These are phyloP conservation scores for Sphenodon punctatus DNA, from an alignment of 2,797 vertebrate genomes.

Conservation along the genomic window DNA sequence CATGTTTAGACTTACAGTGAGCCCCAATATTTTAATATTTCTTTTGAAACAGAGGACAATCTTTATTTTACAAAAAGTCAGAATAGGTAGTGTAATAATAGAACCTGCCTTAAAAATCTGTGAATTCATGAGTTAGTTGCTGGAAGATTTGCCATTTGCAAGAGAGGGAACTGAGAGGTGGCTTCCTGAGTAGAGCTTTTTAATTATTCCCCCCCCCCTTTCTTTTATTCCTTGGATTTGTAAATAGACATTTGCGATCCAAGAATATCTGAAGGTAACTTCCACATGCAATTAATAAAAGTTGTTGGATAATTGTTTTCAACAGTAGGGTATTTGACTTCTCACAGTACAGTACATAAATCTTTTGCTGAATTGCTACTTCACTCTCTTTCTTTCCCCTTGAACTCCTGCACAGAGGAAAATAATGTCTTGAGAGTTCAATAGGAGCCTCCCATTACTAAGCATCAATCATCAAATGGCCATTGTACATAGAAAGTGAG, in stretches of 20 bases:
- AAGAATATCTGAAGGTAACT: conserved; percentile 16
- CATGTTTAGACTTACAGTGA: not conserved
- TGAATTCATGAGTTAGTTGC: not conserved
- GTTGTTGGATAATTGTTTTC: conserved; percentile 46
- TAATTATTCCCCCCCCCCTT: too few species aligned
- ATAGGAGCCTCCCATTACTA: conserved; percentile 54
- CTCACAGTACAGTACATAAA: conserved; percentile 71
- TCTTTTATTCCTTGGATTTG: conserved; percentile 4
- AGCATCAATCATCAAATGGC: conserved; percentile 60
- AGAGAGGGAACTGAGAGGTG: not conserved
- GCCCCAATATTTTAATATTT: not conserved
- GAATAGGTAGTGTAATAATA: not conserved
- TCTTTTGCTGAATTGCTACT: conserved; percentile 50
- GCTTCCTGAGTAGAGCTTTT: too few species aligned
- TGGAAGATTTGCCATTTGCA: not conserved
- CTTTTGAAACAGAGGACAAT: not conserved
- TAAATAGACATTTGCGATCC: not conserved
- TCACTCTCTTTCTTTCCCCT: conserved; percentile 64
- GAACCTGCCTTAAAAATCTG: not conserved
- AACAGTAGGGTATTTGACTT: conserved; percentile 61
- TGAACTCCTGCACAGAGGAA: conserved; percentile 63
- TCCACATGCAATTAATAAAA: conserved; percentile 42
- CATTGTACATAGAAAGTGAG: conserved; percentile 61
- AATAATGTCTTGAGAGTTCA: conserved; percentile 63
- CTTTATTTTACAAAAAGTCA: not conserved